phyloP scores from a whole-genome alignment of 64 coral and sea anemone genomes.

The Dendrophyllia cribrosa region DNA sequence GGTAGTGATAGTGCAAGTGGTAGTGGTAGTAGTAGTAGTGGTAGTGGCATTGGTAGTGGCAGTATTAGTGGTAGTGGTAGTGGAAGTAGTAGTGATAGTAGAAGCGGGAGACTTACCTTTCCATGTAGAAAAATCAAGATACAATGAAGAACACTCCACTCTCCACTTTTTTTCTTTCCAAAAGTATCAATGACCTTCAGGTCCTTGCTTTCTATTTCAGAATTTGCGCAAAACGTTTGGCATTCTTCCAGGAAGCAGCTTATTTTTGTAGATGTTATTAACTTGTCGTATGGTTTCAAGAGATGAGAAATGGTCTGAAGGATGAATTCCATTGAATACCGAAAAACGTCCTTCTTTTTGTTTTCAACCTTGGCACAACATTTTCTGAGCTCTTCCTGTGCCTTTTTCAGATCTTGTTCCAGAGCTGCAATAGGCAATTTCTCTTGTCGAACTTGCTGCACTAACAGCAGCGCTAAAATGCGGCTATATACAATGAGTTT shows the following conservation, averaged over 20 bases:
- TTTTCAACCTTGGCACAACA: not conserved
- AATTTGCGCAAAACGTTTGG: not conserved
- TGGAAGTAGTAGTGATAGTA: no score
- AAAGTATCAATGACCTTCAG: not conserved
- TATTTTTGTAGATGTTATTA: not conserved
- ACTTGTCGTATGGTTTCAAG: not conserved
- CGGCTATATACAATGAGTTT: constrained; percentile 15
- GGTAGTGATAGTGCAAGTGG: no score
- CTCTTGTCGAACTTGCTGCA: not conserved
- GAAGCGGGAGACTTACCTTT: not conserved
- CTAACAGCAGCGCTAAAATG: not conserved
- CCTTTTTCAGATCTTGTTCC: constrained; percentile 5
- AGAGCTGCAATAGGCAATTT: not conserved
- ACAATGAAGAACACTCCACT: constrained; percentile 8
- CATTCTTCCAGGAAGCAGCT: not conserved
- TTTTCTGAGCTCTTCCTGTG: not conserved
- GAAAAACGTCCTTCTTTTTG: constrained; percentile 5
- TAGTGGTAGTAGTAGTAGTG: no score
- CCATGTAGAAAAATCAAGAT: constrained; percentile 7
- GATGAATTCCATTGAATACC: constrained; percentile 27
- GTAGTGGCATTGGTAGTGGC: no score
- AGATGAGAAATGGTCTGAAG: not conserved
- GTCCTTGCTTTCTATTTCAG: not conserved
- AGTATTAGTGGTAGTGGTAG: no score
- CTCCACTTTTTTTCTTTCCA: not conserved